Conservation (phyloP, 2,113 vertebrate species). For the Ornithorhynchus anatinus region DNA sequence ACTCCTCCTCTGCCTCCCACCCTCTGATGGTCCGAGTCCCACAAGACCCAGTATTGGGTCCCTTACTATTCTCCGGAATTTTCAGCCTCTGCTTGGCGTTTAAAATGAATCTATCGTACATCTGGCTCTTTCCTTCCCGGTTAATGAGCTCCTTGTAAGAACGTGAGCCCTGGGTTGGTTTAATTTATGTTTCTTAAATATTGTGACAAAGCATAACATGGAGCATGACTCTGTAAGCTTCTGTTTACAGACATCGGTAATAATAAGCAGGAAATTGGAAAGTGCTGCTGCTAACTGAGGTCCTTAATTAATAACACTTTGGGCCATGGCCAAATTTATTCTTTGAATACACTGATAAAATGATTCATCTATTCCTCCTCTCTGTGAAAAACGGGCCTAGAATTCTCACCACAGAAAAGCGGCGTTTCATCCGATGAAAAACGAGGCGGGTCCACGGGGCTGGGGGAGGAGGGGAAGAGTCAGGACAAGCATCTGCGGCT, state of each 20-base stretch:
- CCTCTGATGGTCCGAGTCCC: too few relatives aligned
- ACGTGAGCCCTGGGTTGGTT: background rate
- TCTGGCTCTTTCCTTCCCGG: background rate
- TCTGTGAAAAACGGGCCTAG: background rate
- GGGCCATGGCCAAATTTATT: slow-evolving; percentile 13
- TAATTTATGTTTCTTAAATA: slow-evolving; percentile 34
- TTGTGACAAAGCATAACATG: slow-evolving; percentile 9
- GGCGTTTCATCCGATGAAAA: too few relatives aligned
- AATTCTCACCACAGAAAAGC: background rate
- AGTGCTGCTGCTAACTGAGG: slow-evolving; percentile 2
- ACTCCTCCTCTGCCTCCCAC: too few relatives aligned
- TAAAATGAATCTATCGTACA: too few relatives aligned
- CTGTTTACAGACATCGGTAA: slow-evolving; percentile 16
- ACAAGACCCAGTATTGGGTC: too few relatives aligned
- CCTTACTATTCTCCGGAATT: too few relatives aligned
- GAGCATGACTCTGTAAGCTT: slow-evolving; percentile 10
- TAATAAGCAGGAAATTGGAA: slow-evolving; percentile 18
- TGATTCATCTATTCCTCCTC: background rate
- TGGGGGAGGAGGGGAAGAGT: too few relatives aligned
- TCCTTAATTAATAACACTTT: slow-evolving; percentile 34
- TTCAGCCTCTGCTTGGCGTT: too few relatives aligned
- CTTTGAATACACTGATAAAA: slow-evolving; percentile 9
- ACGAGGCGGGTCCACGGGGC: too few relatives aligned
- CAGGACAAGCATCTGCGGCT: too few relatives aligned
- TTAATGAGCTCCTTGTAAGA: background rate